These are phyloP conservation scores for Drosophila acutilabella DNA, from an alignment of 2,888 invertebrate species.

Conservation along the genomic window DNA sequence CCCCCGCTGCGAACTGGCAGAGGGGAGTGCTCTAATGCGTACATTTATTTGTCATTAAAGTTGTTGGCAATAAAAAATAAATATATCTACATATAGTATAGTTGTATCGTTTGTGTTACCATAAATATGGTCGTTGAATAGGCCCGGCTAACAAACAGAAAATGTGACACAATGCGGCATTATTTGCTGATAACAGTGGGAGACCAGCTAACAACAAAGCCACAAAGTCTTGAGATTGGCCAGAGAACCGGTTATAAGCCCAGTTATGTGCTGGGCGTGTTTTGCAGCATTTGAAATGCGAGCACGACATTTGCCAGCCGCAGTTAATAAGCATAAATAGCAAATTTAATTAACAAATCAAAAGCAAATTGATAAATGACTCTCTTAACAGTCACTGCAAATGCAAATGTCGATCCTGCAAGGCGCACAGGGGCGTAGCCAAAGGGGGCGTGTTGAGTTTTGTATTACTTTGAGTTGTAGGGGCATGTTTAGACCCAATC, in stretches of 20 bases:
- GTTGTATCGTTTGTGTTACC: slow-evolving; percentile 52
- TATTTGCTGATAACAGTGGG: slow-evolving; percentile 75
- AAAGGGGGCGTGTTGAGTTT: not conserved
- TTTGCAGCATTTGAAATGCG: slow-evolving; percentile 56
- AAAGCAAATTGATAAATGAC: slow-evolving; percentile 78
- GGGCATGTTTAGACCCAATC: too few relatives aligned
- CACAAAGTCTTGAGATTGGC: slow-evolving; percentile 58
- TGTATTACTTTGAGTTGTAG: too few relatives aligned
- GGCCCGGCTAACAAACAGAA: slow-evolving; percentile 57
- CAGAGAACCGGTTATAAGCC: slow-evolving; percentile 50
- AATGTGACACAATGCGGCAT: slow-evolving; percentile 77
- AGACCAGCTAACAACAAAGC: slow-evolving; percentile 36
- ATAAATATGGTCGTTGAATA: slow-evolving; percentile 57
- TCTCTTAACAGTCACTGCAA: slow-evolving; percentile 38
- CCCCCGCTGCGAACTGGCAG: too few relatives aligned
- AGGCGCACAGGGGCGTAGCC: not conserved
- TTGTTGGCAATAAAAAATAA: slow-evolving; percentile 54
- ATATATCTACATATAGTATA: not conserved
- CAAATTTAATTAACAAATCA: slow-evolving; percentile 80
- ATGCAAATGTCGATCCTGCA: slow-evolving; percentile 47
- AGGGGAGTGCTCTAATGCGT: slow-evolving; percentile 44
- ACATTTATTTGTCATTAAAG: slow-evolving; percentile 64
- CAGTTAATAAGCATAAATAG: slow-evolving; percentile 77
- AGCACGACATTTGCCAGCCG: slow-evolving; percentile 46
- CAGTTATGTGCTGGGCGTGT: slow-evolving; percentile 64